Evolutionary conservation across 2,888 invertebrate genomes (phyloP).

Genomic region (Chymomyza procnemis): DNA sequence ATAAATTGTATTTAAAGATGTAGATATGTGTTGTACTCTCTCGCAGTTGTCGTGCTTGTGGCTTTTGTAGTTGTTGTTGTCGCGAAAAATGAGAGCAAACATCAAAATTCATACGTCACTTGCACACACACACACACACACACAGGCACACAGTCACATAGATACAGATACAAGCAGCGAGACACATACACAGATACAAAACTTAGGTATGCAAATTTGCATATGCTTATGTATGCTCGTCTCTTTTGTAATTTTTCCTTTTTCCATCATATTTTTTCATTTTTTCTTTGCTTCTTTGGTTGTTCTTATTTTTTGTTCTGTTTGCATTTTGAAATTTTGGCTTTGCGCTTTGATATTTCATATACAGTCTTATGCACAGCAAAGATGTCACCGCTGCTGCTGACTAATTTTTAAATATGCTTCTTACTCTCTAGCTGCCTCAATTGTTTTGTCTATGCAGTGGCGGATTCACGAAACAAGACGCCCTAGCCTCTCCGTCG

Average conservation of each 20-base stretch:
- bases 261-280: no score
- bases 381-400: constrained; percentile 1
- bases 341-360: constrained; percentile 39
- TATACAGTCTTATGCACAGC: constrained; percentile 18
- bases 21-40: constrained; percentile 19
- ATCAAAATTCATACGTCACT: constrained; percentile 69
- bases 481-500: no score
- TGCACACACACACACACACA: constrained; percentile 14
- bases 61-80: constrained; percentile 2
- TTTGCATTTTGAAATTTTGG: constrained; percentile 7
- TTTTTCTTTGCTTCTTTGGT: constrained; percentile 8
- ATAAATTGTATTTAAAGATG: constrained; percentile 56
- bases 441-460: background rate
- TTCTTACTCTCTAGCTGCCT: background rate
- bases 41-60: background rate
- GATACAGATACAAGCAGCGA: constrained; percentile 16
- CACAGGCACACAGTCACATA: constrained; percentile 12
- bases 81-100: constrained; percentile 23
- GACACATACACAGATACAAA: constrained; percentile 4
- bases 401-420: no score
- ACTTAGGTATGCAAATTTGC: constrained; percentile 47
- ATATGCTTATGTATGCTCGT: constrained; percentile 45
- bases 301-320: background rate
- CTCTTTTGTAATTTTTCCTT: constrained; percentile 17
- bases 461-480: no score